Evolutionary conservation across 2,113 vertebrate genomes (phyloP).

Genomic region (Arizona elegans): DNA sequence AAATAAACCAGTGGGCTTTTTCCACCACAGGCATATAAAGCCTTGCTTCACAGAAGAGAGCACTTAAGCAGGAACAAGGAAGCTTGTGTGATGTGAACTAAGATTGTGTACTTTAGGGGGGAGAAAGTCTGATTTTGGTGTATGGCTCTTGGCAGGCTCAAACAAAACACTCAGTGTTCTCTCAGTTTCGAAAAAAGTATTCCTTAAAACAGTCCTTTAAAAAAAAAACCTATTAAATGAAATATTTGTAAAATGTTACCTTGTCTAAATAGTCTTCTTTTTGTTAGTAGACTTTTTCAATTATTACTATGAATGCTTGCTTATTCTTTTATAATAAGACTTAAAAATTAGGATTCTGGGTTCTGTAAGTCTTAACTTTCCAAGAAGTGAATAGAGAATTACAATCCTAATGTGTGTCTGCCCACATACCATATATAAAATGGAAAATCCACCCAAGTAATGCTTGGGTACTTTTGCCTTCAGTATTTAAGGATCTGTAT

Average conservation of each 20-base stretch:
- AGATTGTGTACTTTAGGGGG: constrained; percentile 44
- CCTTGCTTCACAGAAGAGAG: constrained; percentile 65
- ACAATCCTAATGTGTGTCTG: background rate
- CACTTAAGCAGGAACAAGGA: constrained; percentile 68
- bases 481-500: constrained; percentile 42
- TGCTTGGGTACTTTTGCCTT: constrained; percentile 36
- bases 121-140: constrained; percentile 37
- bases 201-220: constrained; percentile 35
- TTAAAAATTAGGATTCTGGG: constrained; percentile 13
- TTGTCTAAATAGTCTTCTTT: background rate
- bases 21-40: constrained; percentile 66
- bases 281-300: constrained; percentile 15
- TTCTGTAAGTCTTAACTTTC: background rate
- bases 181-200: constrained; percentile 45
- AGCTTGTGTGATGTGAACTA: constrained; percentile 62
- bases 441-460: constrained; percentile 40
- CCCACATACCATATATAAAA: background rate
- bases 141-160: constrained; percentile 65
- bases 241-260: background rate
- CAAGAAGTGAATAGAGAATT: background rate
- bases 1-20: constrained; percentile 64
- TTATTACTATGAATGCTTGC: accelerated
- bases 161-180: constrained; percentile 68
- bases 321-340: background rate
- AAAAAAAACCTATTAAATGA: background rate